Evolutionary conservation across 1,140 invertebrate genomes (phyloP).

Genomic region (Drosophila ercepeae): DNA sequence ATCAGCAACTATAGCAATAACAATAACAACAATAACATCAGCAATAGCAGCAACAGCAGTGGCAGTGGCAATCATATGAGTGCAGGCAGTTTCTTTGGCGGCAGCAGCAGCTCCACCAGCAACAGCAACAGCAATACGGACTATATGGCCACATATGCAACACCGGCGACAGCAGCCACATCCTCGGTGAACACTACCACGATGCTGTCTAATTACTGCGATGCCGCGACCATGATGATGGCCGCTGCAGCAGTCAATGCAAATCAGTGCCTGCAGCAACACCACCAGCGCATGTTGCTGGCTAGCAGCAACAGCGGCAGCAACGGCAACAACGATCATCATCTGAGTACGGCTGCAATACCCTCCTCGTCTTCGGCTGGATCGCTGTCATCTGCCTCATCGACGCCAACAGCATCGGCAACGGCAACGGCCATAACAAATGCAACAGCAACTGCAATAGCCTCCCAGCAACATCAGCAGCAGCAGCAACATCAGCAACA

Average conservation of each 20-base stretch:
- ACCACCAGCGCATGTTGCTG: slow-evolving; percentile 73
- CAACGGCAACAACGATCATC: slow-evolving; percentile 38
- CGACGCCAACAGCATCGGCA: slow-evolving; percentile 61
- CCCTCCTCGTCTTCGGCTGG: slow-evolving; percentile 54
- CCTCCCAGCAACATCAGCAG: slow-evolving; percentile 40
- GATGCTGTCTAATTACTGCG: slow-evolving; percentile 83
- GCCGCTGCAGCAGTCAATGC: slow-evolving; percentile 82
- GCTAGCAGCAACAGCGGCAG: slow-evolving; percentile 41
- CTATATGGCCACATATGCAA: slow-evolving; percentile 69
- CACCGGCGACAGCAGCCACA: slow-evolving; percentile 52
- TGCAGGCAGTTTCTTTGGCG: slow-evolving; percentile 55
- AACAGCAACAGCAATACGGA: slow-evolving; percentile 41
- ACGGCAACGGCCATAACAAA: slow-evolving; percentile 33
- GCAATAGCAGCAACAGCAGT: slow-evolving; percentile 17
- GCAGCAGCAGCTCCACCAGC: slow-evolving; percentile 29
- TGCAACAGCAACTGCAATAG: slow-evolving; percentile 35
- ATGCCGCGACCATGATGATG: slow-evolving; percentile 83
- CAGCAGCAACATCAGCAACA: slow-evolving; percentile 63
- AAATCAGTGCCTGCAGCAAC: slow-evolving; percentile 82
- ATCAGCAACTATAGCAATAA: slow-evolving; percentile 64
- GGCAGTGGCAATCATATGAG: slow-evolving; percentile 54
- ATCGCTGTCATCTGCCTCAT: slow-evolving; percentile 72
- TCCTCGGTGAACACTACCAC: slow-evolving; percentile 69
- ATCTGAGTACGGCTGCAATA: slow-evolving; percentile 35
- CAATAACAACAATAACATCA: not conserved